Conservation (phyloP, 2,797 vertebrate species). For the Clarias fuscus region DNA sequence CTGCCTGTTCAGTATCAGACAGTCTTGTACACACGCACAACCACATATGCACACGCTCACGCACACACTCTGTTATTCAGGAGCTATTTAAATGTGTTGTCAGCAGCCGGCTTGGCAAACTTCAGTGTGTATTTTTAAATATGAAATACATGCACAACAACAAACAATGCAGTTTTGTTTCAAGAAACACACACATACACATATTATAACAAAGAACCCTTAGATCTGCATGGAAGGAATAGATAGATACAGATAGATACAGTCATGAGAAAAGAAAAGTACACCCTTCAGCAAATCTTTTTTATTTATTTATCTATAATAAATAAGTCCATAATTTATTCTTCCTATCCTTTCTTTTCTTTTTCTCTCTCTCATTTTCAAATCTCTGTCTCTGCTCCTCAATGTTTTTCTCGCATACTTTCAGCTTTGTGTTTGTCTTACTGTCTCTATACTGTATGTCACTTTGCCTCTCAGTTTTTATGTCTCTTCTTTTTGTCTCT, state of each 20-base stretch:
- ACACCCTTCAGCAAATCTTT: not conserved
- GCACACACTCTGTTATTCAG: slow-evolving; percentile 14
- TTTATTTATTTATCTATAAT: not conserved
- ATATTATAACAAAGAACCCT: not conserved
- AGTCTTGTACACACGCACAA: too few species aligned
- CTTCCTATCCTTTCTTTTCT: not conserved
- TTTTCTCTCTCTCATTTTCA: not conserved
- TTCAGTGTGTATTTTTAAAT: slow-evolving; percentile 48
- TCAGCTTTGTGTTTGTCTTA: not conserved
- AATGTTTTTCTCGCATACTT: not conserved
- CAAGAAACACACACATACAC: not conserved
- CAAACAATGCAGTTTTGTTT: slow-evolving; percentile 33
- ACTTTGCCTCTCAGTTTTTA: not conserved
- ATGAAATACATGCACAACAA: not conserved
- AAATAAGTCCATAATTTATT: not conserved
- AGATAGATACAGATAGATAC: not conserved
- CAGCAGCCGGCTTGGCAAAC: slow-evolving; percentile 39
- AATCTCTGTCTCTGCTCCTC: not conserved
- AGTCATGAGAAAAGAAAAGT: not conserved
- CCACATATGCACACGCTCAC: not conserved
- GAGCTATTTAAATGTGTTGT: slow-evolving; percentile 43
- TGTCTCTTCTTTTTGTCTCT: not conserved
- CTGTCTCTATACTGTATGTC: not conserved
- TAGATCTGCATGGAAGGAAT: not conserved
- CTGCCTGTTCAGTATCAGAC: not conserved